Base-by-base conservation (phyloP, 2,113 vertebrate species). In the Gopherus evgoodei region DNA sequence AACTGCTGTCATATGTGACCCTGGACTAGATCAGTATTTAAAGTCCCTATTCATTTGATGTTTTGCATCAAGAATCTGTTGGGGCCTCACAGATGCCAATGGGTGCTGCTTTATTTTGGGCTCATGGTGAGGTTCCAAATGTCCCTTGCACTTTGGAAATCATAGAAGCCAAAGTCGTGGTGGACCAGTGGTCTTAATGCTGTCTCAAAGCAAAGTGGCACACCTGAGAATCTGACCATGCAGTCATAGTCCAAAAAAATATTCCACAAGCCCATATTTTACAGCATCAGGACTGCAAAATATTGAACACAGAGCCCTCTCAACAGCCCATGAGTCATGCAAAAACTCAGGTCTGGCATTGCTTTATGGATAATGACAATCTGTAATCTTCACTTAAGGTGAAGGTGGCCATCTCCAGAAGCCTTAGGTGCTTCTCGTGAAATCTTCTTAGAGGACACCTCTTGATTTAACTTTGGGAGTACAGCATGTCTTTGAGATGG, bases 21-120 rank as follows among this genome's bases (percentile, higher is more conserved):
- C 81, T 83, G 85, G 83, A 47, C 62, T 83, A 62, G 49, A 59
- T 81, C 89, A 83, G 27, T 24, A 83, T 93, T 42, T 47, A 81
- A 79, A 25, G 12, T 91, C 79, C 78, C 17, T 53, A 56, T 89
- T 86, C 0, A 19, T 93, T 96, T 90, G 35, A 17, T 95, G 44
- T 85, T 94, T 91, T 87, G 86, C 75, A 50, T 89, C 54, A 93
- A 42, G 57, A 72, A 65, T 94, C 87, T 95, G 82, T 89, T 92
- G 87, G 24, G 80, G 38, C 54, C 54, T 85, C 52, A 94, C 22
- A 90, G 50, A 79, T 85, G 50, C n/a, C 31, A n/a, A 54, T 57
- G 50, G 90, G 75, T 22, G 50, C 57, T 65, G 27, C 44, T 94
- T 91, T 78, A 62, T 29, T 86, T 44, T 72, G 42, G 0, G 1